phyloP scores from a whole-genome alignment of 2,797 vertebrate genomes.

The Xiphophorus birchmanni region DNA sequence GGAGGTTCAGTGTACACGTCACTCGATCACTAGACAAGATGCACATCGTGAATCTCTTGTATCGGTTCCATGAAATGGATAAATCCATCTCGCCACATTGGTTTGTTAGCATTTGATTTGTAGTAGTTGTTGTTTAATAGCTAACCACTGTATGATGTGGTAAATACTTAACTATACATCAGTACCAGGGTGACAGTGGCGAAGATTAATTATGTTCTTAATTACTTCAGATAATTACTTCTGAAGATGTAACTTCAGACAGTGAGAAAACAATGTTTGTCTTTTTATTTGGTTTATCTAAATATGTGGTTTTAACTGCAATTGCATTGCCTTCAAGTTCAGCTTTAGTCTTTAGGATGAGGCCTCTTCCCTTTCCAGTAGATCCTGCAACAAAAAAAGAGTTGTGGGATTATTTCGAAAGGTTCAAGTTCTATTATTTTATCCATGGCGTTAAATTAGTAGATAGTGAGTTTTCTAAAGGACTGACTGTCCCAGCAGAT shows the following conservation, averaged over 20 bases:
- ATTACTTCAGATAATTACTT: background rate
- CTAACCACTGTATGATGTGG: slow-evolving; percentile 10
- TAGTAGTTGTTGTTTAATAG: slow-evolving; percentile 6
- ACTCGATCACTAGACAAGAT: slow-evolving; percentile 40
- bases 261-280: too few relatives aligned
- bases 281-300: too few relatives aligned
- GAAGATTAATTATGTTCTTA: background rate
- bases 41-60: slow-evolving; percentile 74
- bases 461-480: background rate
- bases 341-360: too few relatives aligned
- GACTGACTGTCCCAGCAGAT: background rate
- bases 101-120: background rate
- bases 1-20: slow-evolving; percentile 11
- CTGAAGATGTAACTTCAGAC: too few relatives aligned
- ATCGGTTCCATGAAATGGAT: slow-evolving; percentile 73
- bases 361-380: too few relatives aligned
- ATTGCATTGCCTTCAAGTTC: too few relatives aligned
- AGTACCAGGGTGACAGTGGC: too few relatives aligned
- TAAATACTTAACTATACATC: background rate
- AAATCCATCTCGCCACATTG: background rate
- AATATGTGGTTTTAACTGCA: too few relatives aligned
- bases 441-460: background rate
- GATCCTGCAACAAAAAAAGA: too few relatives aligned
- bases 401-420: background rate
- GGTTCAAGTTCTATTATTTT: background rate